phyloP scores from a whole-genome alignment of 2,888 invertebrate species.

The Euzophera pinguis region DNA sequence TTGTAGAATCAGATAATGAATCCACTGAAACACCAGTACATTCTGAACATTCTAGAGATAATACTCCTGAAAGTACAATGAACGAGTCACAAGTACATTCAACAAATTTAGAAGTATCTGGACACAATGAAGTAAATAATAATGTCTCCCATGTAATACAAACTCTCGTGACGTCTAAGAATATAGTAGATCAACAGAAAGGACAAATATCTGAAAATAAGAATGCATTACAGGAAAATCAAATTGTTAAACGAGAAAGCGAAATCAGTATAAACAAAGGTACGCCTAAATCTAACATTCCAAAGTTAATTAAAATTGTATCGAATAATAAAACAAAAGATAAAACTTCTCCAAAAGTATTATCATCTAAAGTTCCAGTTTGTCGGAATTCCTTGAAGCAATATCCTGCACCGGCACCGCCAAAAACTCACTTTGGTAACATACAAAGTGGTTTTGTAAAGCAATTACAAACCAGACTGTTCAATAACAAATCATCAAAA shows the following conservation, averaged over 20 bases:
- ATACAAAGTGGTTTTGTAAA: conserved; percentile 71
- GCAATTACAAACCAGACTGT: conserved; percentile 67
- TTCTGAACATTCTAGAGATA: not conserved
- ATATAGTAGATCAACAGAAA: not conserved
- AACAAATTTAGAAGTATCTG: not conserved
- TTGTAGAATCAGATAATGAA: not conserved
- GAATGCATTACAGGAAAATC: conserved; percentile 12
- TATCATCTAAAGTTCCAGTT: conserved; percentile 64
- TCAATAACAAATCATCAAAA: conserved; percentile 49
- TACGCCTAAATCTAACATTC: conserved; percentile 59
- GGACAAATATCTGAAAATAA: not conserved
- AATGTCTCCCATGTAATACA: not conserved
- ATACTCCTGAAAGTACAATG: not conserved
- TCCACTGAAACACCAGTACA: not conserved
- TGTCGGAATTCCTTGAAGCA: conserved; percentile 61
- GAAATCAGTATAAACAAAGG: conserved; percentile 24
- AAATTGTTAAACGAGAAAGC: conserved; percentile 11
- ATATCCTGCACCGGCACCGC: conserved; percentile 65
- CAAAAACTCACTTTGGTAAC: conserved; percentile 68
- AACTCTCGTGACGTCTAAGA: not conserved
- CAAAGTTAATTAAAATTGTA: conserved; percentile 55
- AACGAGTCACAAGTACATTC: not conserved
- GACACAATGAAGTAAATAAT: not conserved
- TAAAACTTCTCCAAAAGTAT: conserved; percentile 53
- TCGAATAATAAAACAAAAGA: conserved; percentile 54